Evolutionary conservation across 2,113 vertebrate species (phyloP).

Genomic region (Phainopepla nitens): DNA sequence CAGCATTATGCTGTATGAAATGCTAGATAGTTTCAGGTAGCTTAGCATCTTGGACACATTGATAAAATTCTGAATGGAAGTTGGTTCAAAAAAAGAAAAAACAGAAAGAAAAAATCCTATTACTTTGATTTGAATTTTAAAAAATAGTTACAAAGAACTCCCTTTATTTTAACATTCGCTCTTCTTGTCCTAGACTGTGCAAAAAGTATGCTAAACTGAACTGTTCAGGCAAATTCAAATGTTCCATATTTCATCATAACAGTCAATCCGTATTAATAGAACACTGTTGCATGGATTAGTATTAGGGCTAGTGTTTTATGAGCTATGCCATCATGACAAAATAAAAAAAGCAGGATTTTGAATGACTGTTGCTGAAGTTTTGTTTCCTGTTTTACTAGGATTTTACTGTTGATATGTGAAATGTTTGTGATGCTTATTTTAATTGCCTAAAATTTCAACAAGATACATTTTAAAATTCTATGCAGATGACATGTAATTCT

Average conservation of each 20-base stretch:
- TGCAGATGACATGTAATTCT: not conserved
- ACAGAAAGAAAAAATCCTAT: not conserved
- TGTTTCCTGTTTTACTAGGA: not conserved
- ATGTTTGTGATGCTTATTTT: not conserved
- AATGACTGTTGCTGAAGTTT: not conserved
- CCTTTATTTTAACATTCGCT: conserved; percentile 9
- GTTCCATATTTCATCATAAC: not conserved
- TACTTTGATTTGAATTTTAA: not conserved
- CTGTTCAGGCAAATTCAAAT: not conserved
- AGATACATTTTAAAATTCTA: not conserved
- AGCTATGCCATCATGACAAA: not conserved
- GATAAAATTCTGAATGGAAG: not conserved
- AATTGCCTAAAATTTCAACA: not conserved
- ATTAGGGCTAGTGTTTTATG: not conserved
- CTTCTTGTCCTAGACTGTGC: not conserved
- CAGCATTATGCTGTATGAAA: not conserved
- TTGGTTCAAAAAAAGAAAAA: not conserved
- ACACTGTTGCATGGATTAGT: not conserved
- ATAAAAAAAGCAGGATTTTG: not conserved
- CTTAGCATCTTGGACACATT: not conserved
- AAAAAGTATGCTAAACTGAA: not conserved
- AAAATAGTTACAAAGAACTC: not conserved
- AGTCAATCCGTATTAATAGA: not conserved
- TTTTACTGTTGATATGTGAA: not conserved
- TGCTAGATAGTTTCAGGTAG: conserved; percentile 25